Conservation (phyloP, 2,888 invertebrate genomes). For the Oscheius sp. region DNA sequence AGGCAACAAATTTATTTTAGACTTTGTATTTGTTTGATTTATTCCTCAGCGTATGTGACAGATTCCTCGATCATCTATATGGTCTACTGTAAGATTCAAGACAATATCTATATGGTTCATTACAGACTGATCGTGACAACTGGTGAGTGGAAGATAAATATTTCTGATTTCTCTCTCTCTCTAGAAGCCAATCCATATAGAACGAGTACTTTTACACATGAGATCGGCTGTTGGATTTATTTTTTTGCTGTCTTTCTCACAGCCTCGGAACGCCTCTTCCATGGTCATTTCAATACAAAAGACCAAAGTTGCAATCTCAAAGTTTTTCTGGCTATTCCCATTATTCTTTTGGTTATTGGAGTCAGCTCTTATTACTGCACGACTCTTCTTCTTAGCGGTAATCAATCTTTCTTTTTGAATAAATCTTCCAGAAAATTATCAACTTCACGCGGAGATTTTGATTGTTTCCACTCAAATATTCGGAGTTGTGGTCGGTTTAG, state of each 20-base stretch:
- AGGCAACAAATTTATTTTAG: not conserved
- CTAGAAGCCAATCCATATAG: not conserved
- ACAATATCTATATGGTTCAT: not conserved
- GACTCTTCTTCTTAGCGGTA: not conserved
- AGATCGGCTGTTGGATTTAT: conserved; percentile 1
- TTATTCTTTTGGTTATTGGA: not conserved
- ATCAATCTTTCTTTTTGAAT: not conserved
- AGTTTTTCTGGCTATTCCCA: not conserved
- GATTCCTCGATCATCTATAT: not conserved
- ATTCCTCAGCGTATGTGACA: not conserved
- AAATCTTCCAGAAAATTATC: not conserved
- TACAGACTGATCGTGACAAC: not conserved
- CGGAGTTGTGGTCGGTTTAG: not conserved
- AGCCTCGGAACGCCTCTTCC: not conserved
- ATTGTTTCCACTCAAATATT: not conserved
- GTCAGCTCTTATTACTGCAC: conserved; percentile 1
- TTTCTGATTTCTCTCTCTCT: not conserved
- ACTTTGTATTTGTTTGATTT: not conserved
- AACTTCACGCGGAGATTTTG: not conserved
- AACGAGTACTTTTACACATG: not conserved
- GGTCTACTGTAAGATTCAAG: not conserved
- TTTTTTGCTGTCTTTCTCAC: not conserved
- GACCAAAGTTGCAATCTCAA: not conserved
- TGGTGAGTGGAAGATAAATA: not conserved
- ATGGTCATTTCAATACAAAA: not conserved